Base-by-base conservation (phyloP, 2,797 vertebrate genomes). In the Saguinus oedipus region DNA sequence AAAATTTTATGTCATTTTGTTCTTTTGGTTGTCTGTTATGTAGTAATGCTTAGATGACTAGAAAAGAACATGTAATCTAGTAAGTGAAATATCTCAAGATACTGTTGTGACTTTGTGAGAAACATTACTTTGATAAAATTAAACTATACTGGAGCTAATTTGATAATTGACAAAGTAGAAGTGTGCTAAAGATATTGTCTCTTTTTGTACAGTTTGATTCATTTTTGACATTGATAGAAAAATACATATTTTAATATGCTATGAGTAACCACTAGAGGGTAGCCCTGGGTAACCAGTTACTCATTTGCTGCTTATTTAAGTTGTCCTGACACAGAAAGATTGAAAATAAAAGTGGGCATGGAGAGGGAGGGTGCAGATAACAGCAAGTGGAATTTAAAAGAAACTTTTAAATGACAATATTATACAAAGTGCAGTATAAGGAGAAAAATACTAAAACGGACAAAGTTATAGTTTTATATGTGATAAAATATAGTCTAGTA, bases 231-330 rank as follows among this genome's bases (percentile, higher is more conserved):
- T 88, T 24, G 44, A 78, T 46, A 86, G 46, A 75, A 96, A 81
- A 89, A 94, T 12, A 4, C 84, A 1, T 79, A 44, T 70, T 93
- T 97, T 82, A 68, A 88, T 75, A 30, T 87, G 33, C 36, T 70
- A 2, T 70, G n/a, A 82, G 39, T 85, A 90, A 74, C 78, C 93
- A 94, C 88, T 95, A 91, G 93, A 90, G 82, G 88, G 92, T 42
- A 10, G 53, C 95, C 90, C 19, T 59, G 39, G 91, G 93, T 88
- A 93, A 90, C 88, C 46, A 82, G 1, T 87, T 93, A 72, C 24
- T 44, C 53, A 46, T 61, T 53, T 64, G n/a, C 84, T 70, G 0
- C 75, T 84, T 82, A 36, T 79, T 80, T 46, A 59, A 82, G 84
- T 59, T 42, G 33, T 75, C 39, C 9, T 48, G 44, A 85, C 36